These are phyloP conservation scores for Candidula unifasciata DNA, from an alignment of 2,888 invertebrate genomes.

Conservation along the genomic window DNA sequence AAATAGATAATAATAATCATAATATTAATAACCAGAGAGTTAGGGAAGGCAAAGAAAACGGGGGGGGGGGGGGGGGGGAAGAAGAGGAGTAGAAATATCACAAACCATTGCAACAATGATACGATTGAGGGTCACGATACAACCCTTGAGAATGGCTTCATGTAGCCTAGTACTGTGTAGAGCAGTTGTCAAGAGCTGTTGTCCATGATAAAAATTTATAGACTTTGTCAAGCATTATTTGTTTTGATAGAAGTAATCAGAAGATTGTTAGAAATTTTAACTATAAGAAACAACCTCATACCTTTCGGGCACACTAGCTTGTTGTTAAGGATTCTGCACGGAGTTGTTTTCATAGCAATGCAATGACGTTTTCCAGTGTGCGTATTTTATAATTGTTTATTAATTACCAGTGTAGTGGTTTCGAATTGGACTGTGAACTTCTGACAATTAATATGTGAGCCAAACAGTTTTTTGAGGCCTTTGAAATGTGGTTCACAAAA, in stretches of 20 bases:
- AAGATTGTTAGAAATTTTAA: background rate
- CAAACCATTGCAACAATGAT: background rate
- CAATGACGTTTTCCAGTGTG: slow-evolving; percentile 40
- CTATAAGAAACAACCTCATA: background rate
- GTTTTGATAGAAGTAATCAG: background rate
- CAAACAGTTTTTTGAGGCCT: too few species aligned
- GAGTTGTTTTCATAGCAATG: slow-evolving; percentile 24
- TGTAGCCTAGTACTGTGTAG: too few species aligned
- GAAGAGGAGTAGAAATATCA: background rate
- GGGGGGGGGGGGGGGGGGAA: too few species aligned
- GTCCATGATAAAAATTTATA: background rate
- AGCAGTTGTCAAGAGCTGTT: background rate
- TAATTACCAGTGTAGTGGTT: too few species aligned
- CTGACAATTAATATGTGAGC: too few species aligned
- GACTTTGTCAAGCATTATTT: background rate
- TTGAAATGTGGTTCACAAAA: too few species aligned
- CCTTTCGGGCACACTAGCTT: too few species aligned
- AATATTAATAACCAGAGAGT: background rate
- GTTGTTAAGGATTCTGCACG: background rate
- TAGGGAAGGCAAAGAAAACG: too few species aligned
- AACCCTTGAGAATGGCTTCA: too few species aligned
- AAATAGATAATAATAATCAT: background rate
- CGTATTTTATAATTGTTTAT: too few species aligned
- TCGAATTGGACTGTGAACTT: too few species aligned
- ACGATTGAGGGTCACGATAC: background rate